These are phyloP conservation scores for Drosophila mayaguana DNA, from an alignment of 2,888 invertebrate species.

Conservation along the genomic window DNA sequence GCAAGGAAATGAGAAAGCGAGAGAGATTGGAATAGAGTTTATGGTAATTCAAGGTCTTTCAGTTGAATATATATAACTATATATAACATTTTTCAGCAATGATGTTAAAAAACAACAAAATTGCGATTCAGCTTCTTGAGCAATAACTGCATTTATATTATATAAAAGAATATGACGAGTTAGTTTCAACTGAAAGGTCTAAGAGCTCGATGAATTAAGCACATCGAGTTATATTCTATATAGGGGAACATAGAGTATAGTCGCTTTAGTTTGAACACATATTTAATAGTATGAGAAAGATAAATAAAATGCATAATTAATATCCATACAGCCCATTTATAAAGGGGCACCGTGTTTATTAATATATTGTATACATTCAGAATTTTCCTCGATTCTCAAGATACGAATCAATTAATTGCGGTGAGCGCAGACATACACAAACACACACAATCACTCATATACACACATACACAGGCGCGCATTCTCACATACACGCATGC, in stretches of 20 bases:
- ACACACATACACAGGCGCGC: background rate
- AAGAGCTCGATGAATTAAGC: background rate
- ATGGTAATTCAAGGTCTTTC: background rate
- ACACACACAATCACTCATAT: background rate
- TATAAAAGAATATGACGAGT: background rate
- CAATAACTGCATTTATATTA: background rate
- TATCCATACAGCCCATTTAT: background rate
- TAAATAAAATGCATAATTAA: background rate
- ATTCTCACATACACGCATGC: background rate
- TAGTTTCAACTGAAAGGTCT: background rate
- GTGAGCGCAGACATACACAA: conserved; percentile 6
- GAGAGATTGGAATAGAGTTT: background rate
- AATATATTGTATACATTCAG: conserved; percentile 23
- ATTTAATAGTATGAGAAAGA: background rate
- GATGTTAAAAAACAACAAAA: too few species aligned
- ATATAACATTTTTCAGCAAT: background rate
- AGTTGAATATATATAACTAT: background rate
- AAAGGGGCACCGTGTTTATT: background rate
- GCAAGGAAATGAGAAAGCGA: background rate
- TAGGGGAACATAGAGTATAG: background rate
- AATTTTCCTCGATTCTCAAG: conserved; percentile 15
- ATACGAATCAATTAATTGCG: conserved; percentile 20
- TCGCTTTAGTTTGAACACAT: background rate
- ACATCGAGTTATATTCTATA: background rate
- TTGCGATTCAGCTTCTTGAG: too few species aligned